A percentile compares a stretch with the other conserved stretches of the same genome.
phyloP scores from a whole-genome alignment of 2,113 vertebrate species.

The Bubo scandiacus region DNA sequence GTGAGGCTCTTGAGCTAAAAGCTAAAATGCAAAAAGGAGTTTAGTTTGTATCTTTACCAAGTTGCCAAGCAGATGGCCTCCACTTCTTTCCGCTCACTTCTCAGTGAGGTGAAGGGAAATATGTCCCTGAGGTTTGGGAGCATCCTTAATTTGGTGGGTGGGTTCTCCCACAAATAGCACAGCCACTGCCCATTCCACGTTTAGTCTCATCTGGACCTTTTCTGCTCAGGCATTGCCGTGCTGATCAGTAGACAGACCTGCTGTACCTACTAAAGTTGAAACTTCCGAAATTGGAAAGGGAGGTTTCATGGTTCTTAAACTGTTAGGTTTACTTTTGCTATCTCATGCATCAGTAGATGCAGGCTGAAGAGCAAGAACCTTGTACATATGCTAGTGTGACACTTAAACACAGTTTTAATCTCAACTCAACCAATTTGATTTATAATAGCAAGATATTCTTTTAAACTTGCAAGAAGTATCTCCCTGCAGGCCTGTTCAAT shows the following conservation, averaged over 20 bases:
- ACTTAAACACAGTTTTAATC: not conserved
- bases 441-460: not conserved
- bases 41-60: not conserved
- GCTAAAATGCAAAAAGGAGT: not conserved
- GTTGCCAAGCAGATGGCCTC: not conserved
- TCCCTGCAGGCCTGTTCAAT: not conserved
- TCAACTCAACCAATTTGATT: not conserved
- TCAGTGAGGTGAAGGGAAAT: not conserved
- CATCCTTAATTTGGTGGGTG: not conserved
- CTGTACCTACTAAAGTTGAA: not conserved
- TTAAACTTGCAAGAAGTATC: not conserved
- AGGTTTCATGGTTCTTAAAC: not conserved
- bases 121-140: not conserved
- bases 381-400: not conserved
- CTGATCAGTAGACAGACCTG: not conserved
- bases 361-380: not conserved
- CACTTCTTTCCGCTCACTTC: not conserved
- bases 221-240: not conserved
- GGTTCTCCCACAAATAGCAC: not conserved
- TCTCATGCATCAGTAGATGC: not conserved
- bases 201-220: not conserved
- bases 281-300: not conserved
- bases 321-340: not conserved
- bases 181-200: not conserved
- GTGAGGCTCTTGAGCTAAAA: not conserved